These are phyloP conservation scores for Eupithecia centaureata DNA, from an alignment of 2,888 invertebrate species.

Conservation along the genomic window DNA sequence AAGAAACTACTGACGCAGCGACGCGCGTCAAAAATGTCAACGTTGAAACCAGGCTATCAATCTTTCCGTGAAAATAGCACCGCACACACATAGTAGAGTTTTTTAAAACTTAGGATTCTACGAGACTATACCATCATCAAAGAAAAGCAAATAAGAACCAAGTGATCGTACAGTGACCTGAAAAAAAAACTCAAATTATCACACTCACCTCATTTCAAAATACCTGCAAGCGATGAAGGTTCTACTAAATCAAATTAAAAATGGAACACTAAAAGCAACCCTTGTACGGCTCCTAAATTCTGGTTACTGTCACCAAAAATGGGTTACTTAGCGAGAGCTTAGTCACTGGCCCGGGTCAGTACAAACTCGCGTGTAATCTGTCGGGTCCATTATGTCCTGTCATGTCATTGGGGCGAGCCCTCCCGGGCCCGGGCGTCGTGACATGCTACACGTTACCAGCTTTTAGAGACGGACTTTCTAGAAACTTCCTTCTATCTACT, in stretches of 20 bases:
- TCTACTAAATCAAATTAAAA: not conserved
- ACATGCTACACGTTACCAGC: slow-evolving; percentile 3
- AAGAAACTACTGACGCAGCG: too few species aligned
- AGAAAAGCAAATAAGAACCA: too few species aligned
- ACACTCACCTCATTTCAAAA: not conserved
- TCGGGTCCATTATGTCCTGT: slow-evolving; percentile 11
- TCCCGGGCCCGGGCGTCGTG: not conserved
- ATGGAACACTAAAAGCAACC: not conserved
- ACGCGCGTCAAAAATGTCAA: too few species aligned
- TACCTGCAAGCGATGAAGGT: not conserved
- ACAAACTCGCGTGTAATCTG: slow-evolving; percentile 3
- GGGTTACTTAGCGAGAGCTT: slow-evolving; percentile 8
- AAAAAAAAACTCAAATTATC: not conserved
- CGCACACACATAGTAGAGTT: too few species aligned
- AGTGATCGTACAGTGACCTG: not conserved
- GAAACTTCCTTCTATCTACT: not conserved
- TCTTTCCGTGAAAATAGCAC: too few species aligned
- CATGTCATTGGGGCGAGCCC: slow-evolving; percentile 9
- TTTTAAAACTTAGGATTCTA: too few species aligned
- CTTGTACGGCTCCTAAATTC: slow-evolving; percentile 4
- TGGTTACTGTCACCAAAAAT: slow-evolving; percentile 1
- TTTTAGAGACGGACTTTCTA: not conserved
- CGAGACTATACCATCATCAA: too few species aligned
- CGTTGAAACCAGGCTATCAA: too few species aligned
- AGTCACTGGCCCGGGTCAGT: not conserved